phyloP scores from a whole-genome alignment of 2,888 invertebrate genomes.

The Odontomyia ornata region DNA sequence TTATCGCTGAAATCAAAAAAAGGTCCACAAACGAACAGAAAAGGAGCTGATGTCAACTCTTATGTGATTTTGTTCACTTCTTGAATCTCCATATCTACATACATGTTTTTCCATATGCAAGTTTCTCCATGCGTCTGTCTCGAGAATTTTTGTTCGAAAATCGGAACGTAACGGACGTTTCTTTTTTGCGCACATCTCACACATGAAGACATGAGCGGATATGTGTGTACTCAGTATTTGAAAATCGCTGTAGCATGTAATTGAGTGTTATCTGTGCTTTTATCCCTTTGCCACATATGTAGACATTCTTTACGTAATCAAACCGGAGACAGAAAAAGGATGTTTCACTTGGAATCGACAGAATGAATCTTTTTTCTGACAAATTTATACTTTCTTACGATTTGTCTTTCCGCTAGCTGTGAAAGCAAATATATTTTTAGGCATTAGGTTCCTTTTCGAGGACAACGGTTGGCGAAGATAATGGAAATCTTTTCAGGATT shows the following conservation, averaged over 20 bases:
- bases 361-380: conserved; percentile 46
- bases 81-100: not conserved
- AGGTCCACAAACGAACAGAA: conserved; percentile 45
- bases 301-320: conserved; percentile 48
- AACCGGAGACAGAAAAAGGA: conserved; percentile 48
- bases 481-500: not conserved
- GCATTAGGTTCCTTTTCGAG: not conserved
- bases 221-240: conserved; percentile 22
- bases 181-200: conserved; percentile 1
- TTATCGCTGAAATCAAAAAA: conserved; percentile 49
- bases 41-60: conserved; percentile 33
- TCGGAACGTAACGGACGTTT: not conserved
- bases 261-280: conserved; percentile 65
- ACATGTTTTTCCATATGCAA: not conserved
- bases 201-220: conserved; percentile 33
- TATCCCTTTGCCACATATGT: conserved; percentile 62
- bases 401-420: conserved; percentile 26
- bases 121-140: not conserved
- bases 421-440: conserved; percentile 19
- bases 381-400: conserved; percentile 46
- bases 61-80: conserved; percentile 12
- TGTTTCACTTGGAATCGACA: conserved; percentile 46
- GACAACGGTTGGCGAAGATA: not conserved
- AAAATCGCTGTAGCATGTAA: conserved; percentile 64
- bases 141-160: not conserved